Evolutionary conservation across 2,888 invertebrate species (phyloP), one percentile per base, ranked within the genome.

Genomic region (Idaea biselata): DNA sequence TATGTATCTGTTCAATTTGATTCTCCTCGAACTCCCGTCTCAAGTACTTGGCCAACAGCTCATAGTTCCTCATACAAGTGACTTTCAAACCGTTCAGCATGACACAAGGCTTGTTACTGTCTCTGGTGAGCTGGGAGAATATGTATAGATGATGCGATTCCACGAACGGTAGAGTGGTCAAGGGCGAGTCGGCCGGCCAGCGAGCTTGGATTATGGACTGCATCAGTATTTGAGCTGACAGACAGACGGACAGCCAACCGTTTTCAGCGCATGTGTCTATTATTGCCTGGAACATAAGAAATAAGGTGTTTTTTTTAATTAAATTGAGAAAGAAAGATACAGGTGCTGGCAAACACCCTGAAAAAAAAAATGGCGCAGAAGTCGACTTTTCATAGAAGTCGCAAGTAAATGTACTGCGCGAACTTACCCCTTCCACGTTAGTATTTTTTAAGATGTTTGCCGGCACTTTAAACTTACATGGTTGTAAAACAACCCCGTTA

Each of bases 121-220:
- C 86, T 58, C 78, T 83, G 0, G 92, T 71, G 86, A 94, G 91
- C 16, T 89, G 85, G 0, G 92, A 77, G 77, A 97, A 95, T 61
- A 94, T 81, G 68, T 94, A 90, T 0, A 96, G 82, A 75, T 95
- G 95, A 54, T 94, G 93, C 0, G 94, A 88, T 60, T 95, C 96
- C 0, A 98, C 87, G 75, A 96, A 93, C 0, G 98, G 98, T 16
- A 99, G 91, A 0, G 95, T 96, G 0, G 96, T 91, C 0, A 98
- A 91, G 11, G 96, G 95, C 0, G 95, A 94, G 75, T 96, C 96
- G 55, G 94, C 90, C n/a, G 96, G 93, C 97, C 98, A 98, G 57
- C 97, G 93, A 0, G 97, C 99, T 93, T 99, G 99, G 5, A 99
- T 94, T 16, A 98, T 93, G 94, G 97, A 96, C 89, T 99, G 99